phyloP scores from a whole-genome alignment of 2,888 invertebrate genomes.

The Rhodophaea formosa region DNA sequence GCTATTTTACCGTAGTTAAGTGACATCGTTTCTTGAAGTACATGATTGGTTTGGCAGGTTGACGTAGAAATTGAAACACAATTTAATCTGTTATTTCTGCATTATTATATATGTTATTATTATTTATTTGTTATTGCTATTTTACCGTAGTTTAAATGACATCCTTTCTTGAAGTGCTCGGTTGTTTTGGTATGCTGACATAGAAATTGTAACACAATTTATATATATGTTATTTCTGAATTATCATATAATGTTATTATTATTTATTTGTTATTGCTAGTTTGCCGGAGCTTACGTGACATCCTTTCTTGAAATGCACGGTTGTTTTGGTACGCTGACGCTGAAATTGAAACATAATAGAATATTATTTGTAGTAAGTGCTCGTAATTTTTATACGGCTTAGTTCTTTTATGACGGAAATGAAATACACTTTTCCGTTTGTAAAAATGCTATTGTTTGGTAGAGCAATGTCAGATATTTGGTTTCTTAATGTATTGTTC shows the following conservation, averaged over 20 bases:
- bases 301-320: not conserved
- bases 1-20: not conserved
- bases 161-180: not conserved
- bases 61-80: too few species aligned
- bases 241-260: not conserved
- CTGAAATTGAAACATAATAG: not conserved
- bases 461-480: not conserved
- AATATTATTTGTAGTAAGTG: slow-evolving; percentile 1
- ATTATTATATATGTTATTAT: not conserved
- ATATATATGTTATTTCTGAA: slow-evolving; percentile 2
- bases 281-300: not conserved
- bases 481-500: not conserved
- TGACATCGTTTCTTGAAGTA: not conserved
- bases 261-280: not conserved
- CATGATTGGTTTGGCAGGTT: too few species aligned
- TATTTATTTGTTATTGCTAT: not conserved
- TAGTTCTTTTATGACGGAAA: slow-evolving; percentile 10
- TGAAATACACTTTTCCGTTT: slow-evolving; percentile 4
- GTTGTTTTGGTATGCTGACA: not conserved
- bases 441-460: not conserved
- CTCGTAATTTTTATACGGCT: slow-evolving; percentile 1
- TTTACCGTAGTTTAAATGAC: not conserved
- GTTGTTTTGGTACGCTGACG: not conserved
- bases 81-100: slow-evolving; percentile 1
- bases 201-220: not conserved